phyloP scores from a whole-genome alignment of 2,113 vertebrate genomes.

The Ptyas mucosa region DNA sequence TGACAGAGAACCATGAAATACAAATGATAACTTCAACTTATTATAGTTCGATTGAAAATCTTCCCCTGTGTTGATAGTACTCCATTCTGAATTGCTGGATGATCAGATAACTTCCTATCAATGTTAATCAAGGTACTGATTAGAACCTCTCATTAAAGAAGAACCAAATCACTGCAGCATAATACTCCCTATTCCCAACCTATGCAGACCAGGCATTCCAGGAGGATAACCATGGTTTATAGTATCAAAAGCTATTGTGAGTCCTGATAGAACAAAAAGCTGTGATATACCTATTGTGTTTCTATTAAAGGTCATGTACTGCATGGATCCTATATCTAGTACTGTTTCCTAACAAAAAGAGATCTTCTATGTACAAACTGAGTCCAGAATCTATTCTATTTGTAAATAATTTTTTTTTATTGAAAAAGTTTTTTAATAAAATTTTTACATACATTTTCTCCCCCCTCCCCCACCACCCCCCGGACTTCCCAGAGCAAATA shows the following conservation, averaged over 20 bases:
- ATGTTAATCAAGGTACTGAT: background rate
- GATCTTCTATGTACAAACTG: background rate
- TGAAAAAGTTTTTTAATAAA: no score
- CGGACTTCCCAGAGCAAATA: no score
- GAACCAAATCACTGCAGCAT: background rate
- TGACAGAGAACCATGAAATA: background rate
- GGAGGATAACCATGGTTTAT: background rate
- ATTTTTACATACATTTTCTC: no score
- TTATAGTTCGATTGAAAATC: background rate
- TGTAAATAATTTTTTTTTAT: constrained; percentile 31
- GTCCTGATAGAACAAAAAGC: background rate
- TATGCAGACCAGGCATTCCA: background rate
- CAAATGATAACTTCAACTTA: background rate
- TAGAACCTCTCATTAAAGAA: background rate
- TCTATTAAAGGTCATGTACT: background rate
- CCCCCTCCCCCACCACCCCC: no score
- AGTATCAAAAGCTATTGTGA: background rate
- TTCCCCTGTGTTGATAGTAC: background rate
- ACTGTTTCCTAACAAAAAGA: background rate
- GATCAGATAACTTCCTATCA: background rate
- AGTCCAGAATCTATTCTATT: constrained; percentile 2
- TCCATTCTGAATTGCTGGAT: background rate
- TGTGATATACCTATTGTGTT: background rate
- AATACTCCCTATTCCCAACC: background rate
- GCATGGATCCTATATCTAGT: background rate